phyloP scores from a whole-genome alignment of 2,113 vertebrate genomes.

The Xyrauchen texanus region DNA sequence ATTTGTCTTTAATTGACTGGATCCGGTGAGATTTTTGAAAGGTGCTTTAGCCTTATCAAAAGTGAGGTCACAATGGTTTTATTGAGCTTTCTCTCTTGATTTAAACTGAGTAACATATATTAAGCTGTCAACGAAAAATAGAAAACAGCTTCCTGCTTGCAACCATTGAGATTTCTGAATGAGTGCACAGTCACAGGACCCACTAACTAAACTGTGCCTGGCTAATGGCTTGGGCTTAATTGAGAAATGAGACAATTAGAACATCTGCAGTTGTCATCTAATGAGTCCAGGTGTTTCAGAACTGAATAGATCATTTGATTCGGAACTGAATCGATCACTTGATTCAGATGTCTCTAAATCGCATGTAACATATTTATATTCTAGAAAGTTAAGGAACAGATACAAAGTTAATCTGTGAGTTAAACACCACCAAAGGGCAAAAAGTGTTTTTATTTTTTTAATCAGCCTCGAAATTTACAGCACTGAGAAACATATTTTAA shows the following conservation, averaged over 20 bases:
- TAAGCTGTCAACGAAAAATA: conserved; percentile 30
- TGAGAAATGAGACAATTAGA: conserved; percentile 23
- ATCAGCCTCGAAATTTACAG: conserved; percentile 49
- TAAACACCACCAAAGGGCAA: too few relatives aligned
- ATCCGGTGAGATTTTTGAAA: background rate
- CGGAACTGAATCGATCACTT: too few relatives aligned
- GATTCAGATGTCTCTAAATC: background rate
- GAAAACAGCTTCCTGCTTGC: background rate
- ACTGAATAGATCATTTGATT: background rate
- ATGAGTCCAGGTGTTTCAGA: background rate
- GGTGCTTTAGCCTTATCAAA: conserved; percentile 25
- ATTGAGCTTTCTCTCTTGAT: background rate
- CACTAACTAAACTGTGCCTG: conserved; percentile 11
- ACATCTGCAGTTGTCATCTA: background rate
- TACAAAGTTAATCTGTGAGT: too few relatives aligned
- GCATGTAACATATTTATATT: background rate
- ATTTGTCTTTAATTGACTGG: conserved; percentile 1
- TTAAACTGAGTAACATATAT: conserved; percentile 10
- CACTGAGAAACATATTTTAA: conserved; percentile 55
- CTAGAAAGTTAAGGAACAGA: too few relatives aligned
- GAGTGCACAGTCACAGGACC: conserved; percentile 2
- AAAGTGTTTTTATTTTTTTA: conserved; percentile 45
- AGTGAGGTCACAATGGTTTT: conserved; percentile 22
- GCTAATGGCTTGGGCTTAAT: background rate
- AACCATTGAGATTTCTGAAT: background rate